A percentile compares a stretch with the other conserved stretches of the same genome.
phyloP scores from a whole-genome alignment of 2,113 vertebrate genomes.

The Triplophysa siluroides region DNA sequence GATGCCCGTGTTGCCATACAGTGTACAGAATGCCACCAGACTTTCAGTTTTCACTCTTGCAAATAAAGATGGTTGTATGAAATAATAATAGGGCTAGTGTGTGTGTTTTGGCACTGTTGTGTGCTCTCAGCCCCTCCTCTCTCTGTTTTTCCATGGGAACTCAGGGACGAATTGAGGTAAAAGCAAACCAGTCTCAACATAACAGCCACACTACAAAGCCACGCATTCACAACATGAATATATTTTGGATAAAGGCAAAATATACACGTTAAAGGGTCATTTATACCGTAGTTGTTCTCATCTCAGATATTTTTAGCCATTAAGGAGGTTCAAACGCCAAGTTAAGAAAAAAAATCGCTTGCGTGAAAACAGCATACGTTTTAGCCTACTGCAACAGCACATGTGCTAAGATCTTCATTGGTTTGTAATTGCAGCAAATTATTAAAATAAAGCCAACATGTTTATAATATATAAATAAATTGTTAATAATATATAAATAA shows the following conservation, averaged over 20 bases:
- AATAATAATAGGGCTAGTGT: not conserved
- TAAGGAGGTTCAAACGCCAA: not conserved
- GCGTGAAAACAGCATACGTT: not conserved
- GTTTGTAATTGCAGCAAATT: not conserved
- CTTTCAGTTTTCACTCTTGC: not conserved
- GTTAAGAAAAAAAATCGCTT: not conserved
- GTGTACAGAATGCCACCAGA: not conserved
- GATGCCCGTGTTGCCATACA: not conserved
- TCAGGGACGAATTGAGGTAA: constrained; percentile 18
- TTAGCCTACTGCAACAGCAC: too few relatives aligned
- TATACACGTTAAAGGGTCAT: not conserved
- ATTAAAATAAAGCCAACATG: not conserved
- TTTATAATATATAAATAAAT: not conserved
- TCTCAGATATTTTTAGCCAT: not conserved
- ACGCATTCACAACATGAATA: constrained; percentile 6
- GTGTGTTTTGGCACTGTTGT: constrained; percentile 11
- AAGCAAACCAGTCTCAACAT: constrained; percentile 19
- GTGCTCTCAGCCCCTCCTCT: constrained; percentile 27
- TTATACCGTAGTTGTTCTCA: too few relatives aligned
- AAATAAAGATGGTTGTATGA: constrained; percentile 4
- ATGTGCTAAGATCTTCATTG: not conserved
- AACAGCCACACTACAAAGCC: not conserved
- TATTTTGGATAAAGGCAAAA: constrained; percentile 5
- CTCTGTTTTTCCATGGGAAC: constrained; percentile 30
- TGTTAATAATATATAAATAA: not conserved